Evolutionary conservation across 2,797 vertebrate species (phyloP), one percentile per base, ranked within the genome.

Genomic region (Sebastolobus altivelis): DNA sequence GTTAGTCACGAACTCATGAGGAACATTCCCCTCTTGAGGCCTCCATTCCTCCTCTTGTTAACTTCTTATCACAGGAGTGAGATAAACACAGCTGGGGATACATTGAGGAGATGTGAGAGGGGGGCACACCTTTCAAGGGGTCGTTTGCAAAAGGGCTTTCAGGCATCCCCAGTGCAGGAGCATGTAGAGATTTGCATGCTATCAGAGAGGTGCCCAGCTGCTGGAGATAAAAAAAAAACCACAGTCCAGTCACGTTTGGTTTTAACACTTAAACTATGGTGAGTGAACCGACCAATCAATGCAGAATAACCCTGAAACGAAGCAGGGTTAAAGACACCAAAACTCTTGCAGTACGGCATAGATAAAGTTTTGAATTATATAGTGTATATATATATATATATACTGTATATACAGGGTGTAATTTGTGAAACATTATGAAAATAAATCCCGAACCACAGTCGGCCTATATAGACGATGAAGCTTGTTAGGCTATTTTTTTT

Each of bases 131-230:
- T 54, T 78, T 82, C 35, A 74, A 13, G 7, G 35, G 46, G 55
- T 60, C 27, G 5, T 62, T 85, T 56, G 27, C 40, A 38, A 61
- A 43, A 27, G 37, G 40, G 71, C 9, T 5, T 72, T 46, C 59
- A 82, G 66, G 9, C 8, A 20, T 67, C 6, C 5, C 29, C 8
- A 49, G 27, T 14, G 31, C 18, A 18, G 27, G 7, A 72, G 54
- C 71, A 71, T 31, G 61, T 65, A 7, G 20, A 62, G 16, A 87
- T 91, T 87, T 77, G 68, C 84, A 89, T 90, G 18, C 55, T 78
- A 59, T 79, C 74, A 58, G 76, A 52, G 29, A 11, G 25, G 18
- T 14, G 40, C 10, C 18, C 56, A 38, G 38, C 69, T 61, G 59
- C n/a, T 22, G 25, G 31, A 81, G 80, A 84, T 80, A 61, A 79